Conservation (phyloP, 2,888 invertebrate genomes). For the Linhomoeus sp. region DNA sequence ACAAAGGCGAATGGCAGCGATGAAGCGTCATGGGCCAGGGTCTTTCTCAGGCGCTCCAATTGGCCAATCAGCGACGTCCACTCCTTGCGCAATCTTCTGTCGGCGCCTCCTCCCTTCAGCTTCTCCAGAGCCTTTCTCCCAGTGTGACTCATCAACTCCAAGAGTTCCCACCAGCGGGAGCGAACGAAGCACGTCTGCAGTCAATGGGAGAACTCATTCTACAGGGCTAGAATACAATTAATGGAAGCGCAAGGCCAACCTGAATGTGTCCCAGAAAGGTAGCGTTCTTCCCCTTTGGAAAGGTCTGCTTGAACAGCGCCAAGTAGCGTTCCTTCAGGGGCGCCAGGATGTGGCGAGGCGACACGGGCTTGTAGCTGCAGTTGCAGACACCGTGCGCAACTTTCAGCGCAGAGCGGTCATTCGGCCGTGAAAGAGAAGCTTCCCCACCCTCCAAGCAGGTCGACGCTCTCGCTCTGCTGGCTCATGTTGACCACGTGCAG, state of each 20-base stretch:
- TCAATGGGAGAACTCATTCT: conserved; percentile 2
- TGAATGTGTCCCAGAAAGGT: conserved; percentile 62
- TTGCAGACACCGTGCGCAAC: background rate
- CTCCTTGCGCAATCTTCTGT: too few relatives aligned
- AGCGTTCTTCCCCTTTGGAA: conserved; percentile 55
- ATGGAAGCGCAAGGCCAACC: conserved; percentile 23
- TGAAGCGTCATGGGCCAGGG: background rate
- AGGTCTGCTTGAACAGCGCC: conserved; percentile 49
- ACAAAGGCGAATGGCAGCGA: conserved; percentile 3
- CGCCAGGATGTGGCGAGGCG: conserved; percentile 56
- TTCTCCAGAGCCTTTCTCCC: background rate
- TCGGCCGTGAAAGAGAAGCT: background rate
- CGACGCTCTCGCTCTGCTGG: conserved; percentile 89
- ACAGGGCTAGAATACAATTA: background rate
- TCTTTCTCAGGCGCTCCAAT: background rate
- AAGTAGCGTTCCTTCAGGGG: conserved; percentile 68
- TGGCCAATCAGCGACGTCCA: background rate
- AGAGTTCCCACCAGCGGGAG: conserved; percentile 48
- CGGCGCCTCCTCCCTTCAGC: background rate
- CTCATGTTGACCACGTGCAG: conserved; percentile 92
- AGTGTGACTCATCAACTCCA: conserved; percentile 44
- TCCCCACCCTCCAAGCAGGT: conserved; percentile 62
- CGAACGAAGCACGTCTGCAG: conserved; percentile 44
- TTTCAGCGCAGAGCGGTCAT: background rate
- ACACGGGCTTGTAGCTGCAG: conserved; percentile 63